A percentile compares a stretch with the other conserved stretches of the same genome.
Conservation (phyloP, 1,140 invertebrate genomes). For the Lepidurus apus region DNA sequence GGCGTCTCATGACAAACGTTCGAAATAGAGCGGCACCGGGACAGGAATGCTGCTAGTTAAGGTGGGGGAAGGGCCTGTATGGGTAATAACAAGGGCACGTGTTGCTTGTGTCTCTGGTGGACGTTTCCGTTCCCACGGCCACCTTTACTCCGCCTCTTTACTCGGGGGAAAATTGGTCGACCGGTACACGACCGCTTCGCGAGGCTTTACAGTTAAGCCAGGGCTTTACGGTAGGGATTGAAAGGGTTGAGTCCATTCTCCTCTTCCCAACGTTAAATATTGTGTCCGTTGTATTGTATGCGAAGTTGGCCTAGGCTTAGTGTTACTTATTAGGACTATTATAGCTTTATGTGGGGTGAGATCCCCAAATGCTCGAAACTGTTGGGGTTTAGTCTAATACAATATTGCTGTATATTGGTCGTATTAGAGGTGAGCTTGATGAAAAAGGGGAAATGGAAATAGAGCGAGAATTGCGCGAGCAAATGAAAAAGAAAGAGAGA, state of each 20-base stretch:
- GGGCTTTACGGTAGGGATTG: background rate
- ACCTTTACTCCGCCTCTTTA: background rate
- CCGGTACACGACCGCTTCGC: background rate
- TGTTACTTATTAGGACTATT: too few relatives aligned
- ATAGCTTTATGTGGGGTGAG: too few relatives aligned
- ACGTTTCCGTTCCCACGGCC: slow-evolving; percentile 15
- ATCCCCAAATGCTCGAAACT: too few relatives aligned
- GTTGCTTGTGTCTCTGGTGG: background rate
- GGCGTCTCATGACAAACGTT: background rate
- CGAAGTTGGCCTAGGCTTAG: too few relatives aligned
- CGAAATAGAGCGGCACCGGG: background rate
- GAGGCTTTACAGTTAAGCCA: background rate
- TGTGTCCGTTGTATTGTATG: too few relatives aligned
- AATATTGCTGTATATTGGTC: background rate
- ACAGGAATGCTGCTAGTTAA: background rate
- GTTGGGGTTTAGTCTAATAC: too few relatives aligned
- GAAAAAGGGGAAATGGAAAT: background rate
- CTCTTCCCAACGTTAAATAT: background rate
- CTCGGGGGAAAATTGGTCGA: background rate
- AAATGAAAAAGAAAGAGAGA: background rate
- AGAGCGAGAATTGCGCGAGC: background rate
- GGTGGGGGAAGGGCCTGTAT: background rate
- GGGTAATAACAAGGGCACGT: slow-evolving; percentile 8
- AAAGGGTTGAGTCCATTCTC: background rate
- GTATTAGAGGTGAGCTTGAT: background rate